Conservation (phyloP, 2,113 vertebrate genomes). For the Actenoides lindsayi region DNA sequence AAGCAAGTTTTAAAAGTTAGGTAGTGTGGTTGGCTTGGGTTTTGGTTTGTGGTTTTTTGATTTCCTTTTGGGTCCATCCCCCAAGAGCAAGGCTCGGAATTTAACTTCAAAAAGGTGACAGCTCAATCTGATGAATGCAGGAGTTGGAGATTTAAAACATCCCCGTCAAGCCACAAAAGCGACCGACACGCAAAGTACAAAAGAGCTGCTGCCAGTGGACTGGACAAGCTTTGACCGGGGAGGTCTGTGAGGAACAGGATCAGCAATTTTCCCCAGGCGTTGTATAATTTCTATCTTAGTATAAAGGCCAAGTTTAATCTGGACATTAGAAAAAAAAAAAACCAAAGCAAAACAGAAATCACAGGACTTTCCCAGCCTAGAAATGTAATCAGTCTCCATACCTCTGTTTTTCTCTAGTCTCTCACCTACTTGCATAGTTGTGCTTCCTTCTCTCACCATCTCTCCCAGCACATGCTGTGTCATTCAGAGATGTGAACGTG, state of each 20-base stretch:
- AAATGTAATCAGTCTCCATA: background rate
- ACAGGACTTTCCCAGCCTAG: background rate
- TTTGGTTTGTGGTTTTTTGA: background rate
- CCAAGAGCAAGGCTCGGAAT: background rate
- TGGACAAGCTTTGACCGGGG: background rate
- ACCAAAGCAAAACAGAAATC: background rate
- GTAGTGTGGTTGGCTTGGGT: background rate
- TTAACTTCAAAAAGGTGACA: background rate
- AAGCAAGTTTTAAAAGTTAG: background rate
- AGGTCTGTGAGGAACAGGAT: background rate
- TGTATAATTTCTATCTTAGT: background rate
- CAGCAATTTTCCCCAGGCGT: background rate
- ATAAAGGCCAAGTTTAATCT: background rate
- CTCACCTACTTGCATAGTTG: rapidly evolving
- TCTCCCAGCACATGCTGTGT: background rate
- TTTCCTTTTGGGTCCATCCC: background rate
- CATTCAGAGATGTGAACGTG: background rate
- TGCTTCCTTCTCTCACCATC: background rate
- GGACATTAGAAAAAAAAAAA: rapidly evolving
- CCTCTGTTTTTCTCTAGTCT: background rate
- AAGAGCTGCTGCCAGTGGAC: background rate
- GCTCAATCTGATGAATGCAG: background rate
- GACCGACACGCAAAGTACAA: background rate
- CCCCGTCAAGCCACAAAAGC: background rate
- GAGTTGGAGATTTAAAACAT: background rate